Percentiles rank a stretch among this genome's conserved stretches.
Evolutionary conservation across 2,888 invertebrate species (phyloP).

Genomic region (Lasioglossum marginatum): DNA sequence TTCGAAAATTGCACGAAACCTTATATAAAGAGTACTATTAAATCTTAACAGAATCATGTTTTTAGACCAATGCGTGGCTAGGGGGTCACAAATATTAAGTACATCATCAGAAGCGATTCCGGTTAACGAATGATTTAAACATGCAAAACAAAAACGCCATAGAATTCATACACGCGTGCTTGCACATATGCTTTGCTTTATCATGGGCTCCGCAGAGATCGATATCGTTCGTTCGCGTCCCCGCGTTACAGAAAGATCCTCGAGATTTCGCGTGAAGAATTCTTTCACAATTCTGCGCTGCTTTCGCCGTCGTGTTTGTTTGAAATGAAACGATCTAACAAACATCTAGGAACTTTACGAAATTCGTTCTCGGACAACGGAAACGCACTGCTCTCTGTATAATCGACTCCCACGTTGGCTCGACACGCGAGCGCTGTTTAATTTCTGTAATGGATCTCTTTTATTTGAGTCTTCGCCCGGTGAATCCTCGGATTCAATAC

Average conservation of each 20-base stretch:
- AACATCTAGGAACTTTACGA: conserved; percentile 62
- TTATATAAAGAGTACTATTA: background rate
- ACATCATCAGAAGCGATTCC: background rate
- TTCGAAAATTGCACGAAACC: background rate
- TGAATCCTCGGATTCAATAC: conserved; percentile 85
- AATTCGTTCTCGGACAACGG: conserved; percentile 31
- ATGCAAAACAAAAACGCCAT: background rate
- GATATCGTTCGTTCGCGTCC: background rate
- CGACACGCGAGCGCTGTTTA: conserved; percentile 25
- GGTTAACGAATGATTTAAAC: background rate
- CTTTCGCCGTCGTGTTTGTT: background rate
- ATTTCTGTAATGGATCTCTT: conserved; percentile 41
- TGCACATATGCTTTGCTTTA: background rate
- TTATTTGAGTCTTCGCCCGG: conserved; percentile 21
- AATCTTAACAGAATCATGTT: background rate
- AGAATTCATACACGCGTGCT: background rate
- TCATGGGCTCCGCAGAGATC: background rate
- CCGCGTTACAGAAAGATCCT: conserved; percentile 3
- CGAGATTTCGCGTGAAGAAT: background rate
- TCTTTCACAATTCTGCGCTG: background rate
- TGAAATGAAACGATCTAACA: background rate
- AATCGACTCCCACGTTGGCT: conserved; percentile 18
- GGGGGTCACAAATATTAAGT: background rate
- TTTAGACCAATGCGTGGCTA: background rate
- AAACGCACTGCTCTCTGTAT: conserved; percentile 21